Conservation (phyloP, 2,113 vertebrate genomes). For the Microcebus griseorufus region DNA sequence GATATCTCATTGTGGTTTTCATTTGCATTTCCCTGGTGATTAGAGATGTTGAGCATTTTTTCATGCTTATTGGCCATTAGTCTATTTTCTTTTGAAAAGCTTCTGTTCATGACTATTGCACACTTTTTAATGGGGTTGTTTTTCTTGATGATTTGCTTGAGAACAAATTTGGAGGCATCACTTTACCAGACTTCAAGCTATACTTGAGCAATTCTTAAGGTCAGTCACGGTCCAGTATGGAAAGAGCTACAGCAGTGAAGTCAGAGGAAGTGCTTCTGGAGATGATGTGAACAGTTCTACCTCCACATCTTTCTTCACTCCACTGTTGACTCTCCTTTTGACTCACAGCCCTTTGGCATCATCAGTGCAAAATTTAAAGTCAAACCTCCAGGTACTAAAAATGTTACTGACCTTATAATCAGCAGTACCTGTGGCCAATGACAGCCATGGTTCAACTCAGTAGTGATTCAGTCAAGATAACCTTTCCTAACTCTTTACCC, state of each 20-base stretch:
- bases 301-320: background rate
- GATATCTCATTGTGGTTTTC: too few relatives aligned
- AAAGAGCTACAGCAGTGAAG: conserved; percentile 56
- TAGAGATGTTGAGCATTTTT: too few relatives aligned
- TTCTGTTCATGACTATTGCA: too few relatives aligned
- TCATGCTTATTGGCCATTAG: too few relatives aligned
- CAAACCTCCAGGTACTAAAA: conserved; percentile 84
- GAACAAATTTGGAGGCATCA: too few relatives aligned
- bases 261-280: conserved; percentile 41
- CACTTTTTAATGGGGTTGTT: too few relatives aligned
- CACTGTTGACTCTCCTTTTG: conserved; percentile 23
- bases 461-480: conserved; percentile 80
- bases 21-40: too few relatives aligned
- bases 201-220: background rate
- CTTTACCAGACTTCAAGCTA: too few relatives aligned
- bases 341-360: conserved; percentile 81
- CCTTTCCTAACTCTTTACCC: conserved; percentile 60
- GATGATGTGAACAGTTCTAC: background rate
- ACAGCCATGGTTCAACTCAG: conserved; percentile 84
- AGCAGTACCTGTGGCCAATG: conserved; percentile 83
- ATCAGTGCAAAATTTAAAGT: conserved; percentile 78
- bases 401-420: conserved; percentile 84
- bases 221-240: conserved; percentile 29
- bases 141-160: too few relatives aligned
- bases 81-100: too few relatives aligned